A percentile compares a stretch with the other conserved stretches of the same genome.
Evolutionary conservation across 2,888 invertebrate genomes (phyloP).

Genomic region (Cosmia pyralina): DNA sequence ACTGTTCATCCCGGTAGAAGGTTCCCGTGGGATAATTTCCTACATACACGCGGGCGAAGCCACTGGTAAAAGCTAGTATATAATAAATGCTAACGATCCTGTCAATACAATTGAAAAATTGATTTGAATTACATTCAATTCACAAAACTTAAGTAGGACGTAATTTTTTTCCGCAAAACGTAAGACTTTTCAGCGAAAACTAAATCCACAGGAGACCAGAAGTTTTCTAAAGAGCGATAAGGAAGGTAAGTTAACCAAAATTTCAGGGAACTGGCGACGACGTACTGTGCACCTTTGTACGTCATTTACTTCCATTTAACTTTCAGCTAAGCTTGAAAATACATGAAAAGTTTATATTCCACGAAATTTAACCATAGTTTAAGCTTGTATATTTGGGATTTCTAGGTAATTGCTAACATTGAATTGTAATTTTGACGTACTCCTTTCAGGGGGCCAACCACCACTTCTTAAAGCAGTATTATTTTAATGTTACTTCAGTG

Average conservation of each 20-base stretch:
- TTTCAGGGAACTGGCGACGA: slow-evolving; percentile 38
- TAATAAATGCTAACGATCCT: neutral
- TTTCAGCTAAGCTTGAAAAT: slow-evolving; percentile 34
- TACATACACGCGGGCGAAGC: too few species aligned
- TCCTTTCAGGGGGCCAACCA: too few species aligned
- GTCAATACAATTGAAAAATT: neutral
- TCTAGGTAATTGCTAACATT: neutral
- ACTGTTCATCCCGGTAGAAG: too few species aligned
- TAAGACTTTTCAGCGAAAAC: slow-evolving; percentile 27
- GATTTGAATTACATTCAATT: neutral
- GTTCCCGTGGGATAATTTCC: too few species aligned
- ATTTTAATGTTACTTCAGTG: too few species aligned
- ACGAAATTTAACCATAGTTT: slow-evolving; percentile 6
- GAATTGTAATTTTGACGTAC: too few species aligned
- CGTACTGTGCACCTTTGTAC: slow-evolving; percentile 28
- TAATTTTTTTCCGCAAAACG: neutral
- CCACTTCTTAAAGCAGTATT: too few species aligned
- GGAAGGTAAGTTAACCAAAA: slow-evolving; percentile 36
- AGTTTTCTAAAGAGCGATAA: slow-evolving; percentile 49
- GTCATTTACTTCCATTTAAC: slow-evolving; percentile 40
- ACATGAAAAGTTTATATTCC: slow-evolving; percentile 9
- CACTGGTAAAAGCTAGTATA: neutral
- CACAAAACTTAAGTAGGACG: neutral
- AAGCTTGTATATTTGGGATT: slow-evolving; percentile 24
- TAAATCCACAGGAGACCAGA: slow-evolving; percentile 32